Evolutionary conservation across 2,113 vertebrate species (phyloP).

Genomic region (Hoplias malabaricus): DNA sequence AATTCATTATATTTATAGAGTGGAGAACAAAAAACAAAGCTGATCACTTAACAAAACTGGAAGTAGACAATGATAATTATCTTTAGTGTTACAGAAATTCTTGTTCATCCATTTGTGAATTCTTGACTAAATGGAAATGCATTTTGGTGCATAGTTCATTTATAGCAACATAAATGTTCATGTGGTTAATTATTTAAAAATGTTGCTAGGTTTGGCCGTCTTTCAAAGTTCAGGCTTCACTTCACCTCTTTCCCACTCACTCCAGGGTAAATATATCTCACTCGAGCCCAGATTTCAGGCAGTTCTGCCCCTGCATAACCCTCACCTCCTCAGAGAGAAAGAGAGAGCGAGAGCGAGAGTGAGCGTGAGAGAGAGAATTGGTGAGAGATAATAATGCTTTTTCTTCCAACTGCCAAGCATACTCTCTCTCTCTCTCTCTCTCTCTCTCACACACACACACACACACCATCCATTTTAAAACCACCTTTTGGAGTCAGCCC

Average conservation of each 20-base stretch:
- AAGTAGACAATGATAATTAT: too few relatives aligned
- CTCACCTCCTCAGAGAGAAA: background rate
- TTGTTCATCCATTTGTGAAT: too few relatives aligned
- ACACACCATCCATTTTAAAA: conserved; percentile 36
- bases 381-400: conserved; percentile 3
- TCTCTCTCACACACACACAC: conserved; percentile 37
- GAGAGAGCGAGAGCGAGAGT: conserved; percentile 17
- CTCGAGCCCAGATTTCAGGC: background rate
- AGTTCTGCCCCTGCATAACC: background rate
- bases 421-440: conserved; percentile 1
- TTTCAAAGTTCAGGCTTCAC: background rate
- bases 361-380: background rate
- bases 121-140: too few relatives aligned
- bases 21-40: too few relatives aligned
- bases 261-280: background rate
- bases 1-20: too few relatives aligned
- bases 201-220: background rate
- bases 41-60: too few relatives aligned
- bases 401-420: conserved; percentile 29
- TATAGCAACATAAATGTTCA: too few relatives aligned
- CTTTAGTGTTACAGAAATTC: too few relatives aligned
- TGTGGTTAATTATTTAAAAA: background rate
- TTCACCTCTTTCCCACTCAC: background rate
- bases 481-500: conserved; percentile 51
- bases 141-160: too few relatives aligned